Conservation (phyloP, 2,797 vertebrate species). For the Rhinophrynus dorsalis region DNA sequence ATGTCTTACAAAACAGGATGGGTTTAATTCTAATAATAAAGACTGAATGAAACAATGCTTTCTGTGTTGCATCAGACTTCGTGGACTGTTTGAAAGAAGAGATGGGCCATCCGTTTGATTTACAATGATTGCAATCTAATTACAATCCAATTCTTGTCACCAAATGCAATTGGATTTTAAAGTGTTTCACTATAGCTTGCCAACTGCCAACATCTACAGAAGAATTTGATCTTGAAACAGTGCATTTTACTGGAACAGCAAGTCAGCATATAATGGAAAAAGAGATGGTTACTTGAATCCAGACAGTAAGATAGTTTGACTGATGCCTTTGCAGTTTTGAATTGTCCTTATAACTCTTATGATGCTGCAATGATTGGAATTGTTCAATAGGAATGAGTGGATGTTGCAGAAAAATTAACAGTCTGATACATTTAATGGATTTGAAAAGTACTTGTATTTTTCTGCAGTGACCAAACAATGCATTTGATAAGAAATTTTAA, state of each 20-base stretch:
- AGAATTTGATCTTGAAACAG: constrained; percentile 48
- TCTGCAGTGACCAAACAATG: neutral
- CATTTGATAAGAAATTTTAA: neutral
- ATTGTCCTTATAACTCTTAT: neutral
- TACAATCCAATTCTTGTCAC: constrained; percentile 50
- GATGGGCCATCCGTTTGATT: constrained; percentile 47
- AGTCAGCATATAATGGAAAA: constrained; percentile 43
- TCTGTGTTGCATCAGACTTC: constrained; percentile 17
- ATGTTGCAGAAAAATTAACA: neutral
- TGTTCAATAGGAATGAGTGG: neutral
- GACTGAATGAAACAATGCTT: constrained; percentile 28
- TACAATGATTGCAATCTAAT: constrained; percentile 51
- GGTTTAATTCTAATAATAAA: constrained; percentile 44
- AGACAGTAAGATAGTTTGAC: constrained; percentile 19
- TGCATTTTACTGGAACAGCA: constrained; percentile 30
- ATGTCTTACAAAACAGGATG: constrained; percentile 31
- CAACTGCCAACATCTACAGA: constrained; percentile 46
- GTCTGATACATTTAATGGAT: neutral
- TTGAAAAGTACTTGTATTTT: neutral
- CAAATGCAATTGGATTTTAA: constrained; percentile 50
- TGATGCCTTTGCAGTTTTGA: constrained; percentile 5
- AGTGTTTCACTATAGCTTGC: constrained; percentile 43
- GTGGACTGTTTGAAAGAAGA: constrained; percentile 43
- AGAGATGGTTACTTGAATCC: constrained; percentile 35
- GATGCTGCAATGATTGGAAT: constrained; percentile 3